Percentiles rank a stretch among this genome's conserved stretches.
phyloP scores from a whole-genome alignment of 1,140 invertebrate species.

The Euura saliciscinereae region DNA sequence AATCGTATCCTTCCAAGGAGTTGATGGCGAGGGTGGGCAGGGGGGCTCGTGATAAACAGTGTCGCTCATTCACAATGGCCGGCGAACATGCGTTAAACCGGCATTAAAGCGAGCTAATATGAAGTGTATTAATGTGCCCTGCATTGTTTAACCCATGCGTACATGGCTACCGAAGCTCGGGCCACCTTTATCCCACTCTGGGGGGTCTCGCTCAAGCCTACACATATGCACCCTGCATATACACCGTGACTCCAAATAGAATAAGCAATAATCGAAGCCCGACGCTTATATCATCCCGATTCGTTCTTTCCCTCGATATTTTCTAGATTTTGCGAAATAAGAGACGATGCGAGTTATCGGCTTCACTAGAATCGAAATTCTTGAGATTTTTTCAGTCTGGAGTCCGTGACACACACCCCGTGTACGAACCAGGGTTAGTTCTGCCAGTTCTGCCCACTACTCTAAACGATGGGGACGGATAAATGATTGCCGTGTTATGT shows the following conservation, averaged over 20 bases:
- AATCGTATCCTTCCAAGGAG: slow-evolving; percentile 27
- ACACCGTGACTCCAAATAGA: not conserved
- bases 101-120: slow-evolving; percentile 61
- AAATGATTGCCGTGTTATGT: slow-evolving; percentile 61
- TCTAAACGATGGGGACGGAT: slow-evolving; percentile 59
- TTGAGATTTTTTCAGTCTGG: not conserved
- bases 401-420: slow-evolving; percentile 15
- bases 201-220: slow-evolving; percentile 41
- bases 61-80: slow-evolving; percentile 61
- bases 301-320: not conserved
- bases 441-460: slow-evolving; percentile 50
- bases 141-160: slow-evolving; percentile 58
- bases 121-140: slow-evolving; percentile 61
- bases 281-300: not conserved
- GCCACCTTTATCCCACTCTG: slow-evolving; percentile 51
- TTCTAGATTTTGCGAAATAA: not conserved
- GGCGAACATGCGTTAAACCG: slow-evolving; percentile 59
- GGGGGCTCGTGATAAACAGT: slow-evolving; percentile 61
- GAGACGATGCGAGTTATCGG: not conserved
- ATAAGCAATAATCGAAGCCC: not conserved
- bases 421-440: slow-evolving; percentile 39
- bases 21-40: slow-evolving; percentile 30
- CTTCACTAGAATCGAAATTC: not conserved
- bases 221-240: not conserved
- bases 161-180: slow-evolving; percentile 58